Conservation (phyloP, 2,888 invertebrate genomes). For the Uropetala carovei region DNA sequence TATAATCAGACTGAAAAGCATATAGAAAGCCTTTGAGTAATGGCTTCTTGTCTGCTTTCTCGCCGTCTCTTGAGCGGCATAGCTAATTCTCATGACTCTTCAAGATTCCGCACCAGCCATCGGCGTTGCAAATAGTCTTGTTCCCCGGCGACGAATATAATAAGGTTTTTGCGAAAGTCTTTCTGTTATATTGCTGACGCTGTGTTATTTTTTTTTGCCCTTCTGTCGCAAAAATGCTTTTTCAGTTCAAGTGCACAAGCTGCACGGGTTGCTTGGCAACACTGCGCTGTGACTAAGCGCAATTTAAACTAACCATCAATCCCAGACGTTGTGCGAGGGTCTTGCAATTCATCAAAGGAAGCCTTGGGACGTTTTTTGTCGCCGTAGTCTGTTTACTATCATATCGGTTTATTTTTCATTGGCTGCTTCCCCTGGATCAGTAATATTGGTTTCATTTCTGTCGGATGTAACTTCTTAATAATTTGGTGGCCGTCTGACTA, state of each 20-base stretch:
- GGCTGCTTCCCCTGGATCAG: neutral
- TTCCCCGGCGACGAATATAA: slow-evolving; percentile 58
- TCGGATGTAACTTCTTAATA: too few species aligned
- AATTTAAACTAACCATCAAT: slow-evolving; percentile 64
- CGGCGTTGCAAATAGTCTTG: slow-evolving; percentile 59
- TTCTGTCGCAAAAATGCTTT: slow-evolving; percentile 44
- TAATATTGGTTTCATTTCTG: neutral
- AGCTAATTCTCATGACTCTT: slow-evolving; percentile 64
- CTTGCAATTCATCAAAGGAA: slow-evolving; percentile 61
- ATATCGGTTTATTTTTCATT: slow-evolving; percentile 40
- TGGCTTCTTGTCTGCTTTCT: slow-evolving; percentile 47
- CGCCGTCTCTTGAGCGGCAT: slow-evolving; percentile 58
- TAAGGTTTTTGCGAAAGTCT: slow-evolving; percentile 61
- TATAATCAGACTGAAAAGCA: slow-evolving; percentile 62
- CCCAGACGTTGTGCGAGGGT: slow-evolving; percentile 48
- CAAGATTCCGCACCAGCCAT: slow-evolving; percentile 59
- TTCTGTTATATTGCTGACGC: slow-evolving; percentile 55
- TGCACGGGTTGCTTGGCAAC: slow-evolving; percentile 55
- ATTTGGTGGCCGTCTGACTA: neutral
- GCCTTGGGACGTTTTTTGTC: slow-evolving; percentile 31
- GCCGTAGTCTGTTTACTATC: neutral
- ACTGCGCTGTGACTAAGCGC: slow-evolving; percentile 56
- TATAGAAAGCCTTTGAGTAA: slow-evolving; percentile 61
- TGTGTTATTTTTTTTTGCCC: slow-evolving; percentile 45
- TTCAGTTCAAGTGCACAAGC: slow-evolving; percentile 47